Conservation (phyloP, 1,140 invertebrate genomes). For the Anastatus disparis region DNA sequence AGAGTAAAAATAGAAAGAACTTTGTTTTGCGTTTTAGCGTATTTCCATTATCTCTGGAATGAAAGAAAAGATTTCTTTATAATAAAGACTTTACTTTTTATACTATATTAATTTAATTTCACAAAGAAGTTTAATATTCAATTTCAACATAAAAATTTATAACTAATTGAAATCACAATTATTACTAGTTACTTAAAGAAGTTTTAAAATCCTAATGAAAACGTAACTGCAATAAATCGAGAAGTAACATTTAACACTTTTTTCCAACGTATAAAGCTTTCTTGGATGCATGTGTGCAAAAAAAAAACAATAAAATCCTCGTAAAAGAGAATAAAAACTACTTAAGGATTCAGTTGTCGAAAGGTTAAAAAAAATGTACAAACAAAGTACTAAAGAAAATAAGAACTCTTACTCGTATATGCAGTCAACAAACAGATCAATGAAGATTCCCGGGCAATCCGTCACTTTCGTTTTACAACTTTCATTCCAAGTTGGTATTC, state of each 20-base stretch:
- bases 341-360: constrained; percentile 7
- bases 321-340: neutral
- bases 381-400: constrained; percentile 8
- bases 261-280: constrained; percentile 13
- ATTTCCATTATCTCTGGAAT: too few relatives aligned
- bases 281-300: constrained; percentile 12
- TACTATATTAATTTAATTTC: too few relatives aligned
- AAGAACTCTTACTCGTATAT: constrained; percentile 37
- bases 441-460: constrained; percentile 43
- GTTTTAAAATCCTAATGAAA: too few relatives aligned
- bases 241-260: too few relatives aligned
- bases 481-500: constrained; percentile 13
- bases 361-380: neutral
- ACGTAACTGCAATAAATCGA: neutral
- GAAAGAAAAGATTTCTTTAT: too few relatives aligned
- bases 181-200: too few relatives aligned
- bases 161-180: too few relatives aligned
- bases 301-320: constrained; percentile 32
- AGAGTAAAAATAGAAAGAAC: too few relatives aligned
- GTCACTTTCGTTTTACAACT: constrained; percentile 29
- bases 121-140: too few relatives aligned
- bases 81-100: too few relatives aligned
- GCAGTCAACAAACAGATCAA: constrained; percentile 54
- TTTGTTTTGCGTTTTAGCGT: too few relatives aligned
- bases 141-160: too few relatives aligned